Evolutionary conservation across 2,888 invertebrate genomes (phyloP), one percentile per base, ranked within the genome.

Genomic region (Protonemura montana): DNA sequence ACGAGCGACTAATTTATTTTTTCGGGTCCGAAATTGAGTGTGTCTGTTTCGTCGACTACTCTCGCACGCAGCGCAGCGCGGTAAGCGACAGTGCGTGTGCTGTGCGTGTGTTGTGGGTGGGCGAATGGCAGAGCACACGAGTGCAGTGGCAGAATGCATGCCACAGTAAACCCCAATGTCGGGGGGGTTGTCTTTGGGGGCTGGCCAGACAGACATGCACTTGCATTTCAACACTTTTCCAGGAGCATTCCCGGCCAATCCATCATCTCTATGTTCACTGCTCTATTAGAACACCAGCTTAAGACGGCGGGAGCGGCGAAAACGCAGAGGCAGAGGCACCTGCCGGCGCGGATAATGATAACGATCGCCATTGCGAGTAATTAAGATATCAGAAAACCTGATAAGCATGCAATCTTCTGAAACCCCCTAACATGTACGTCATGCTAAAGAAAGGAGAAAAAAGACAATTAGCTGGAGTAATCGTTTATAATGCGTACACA

Each of bases 381-480:
- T 59, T 59, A 59, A 59, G 59, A 59, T 59, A 21, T 59, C 59
- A 59, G 59, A 21, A 59, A 59, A 59, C 59, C 59, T 59, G 59
- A 59, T 59, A 59, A 59, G 59, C 59, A 59, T 59, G 59, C 59
- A 59, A 59, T 59, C 59, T 59, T 2, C 59, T 59, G 59, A 59
- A 59, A 59, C 59, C 59, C 21, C 59, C 59, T 16, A 59, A 59
- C 59, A 59, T 59, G 59, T 59, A 59, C 7, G 59, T 21, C 59
- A 59, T 21, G 35, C 35, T 59, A 59, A 59, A 1, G 21, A 21
- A 59, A 21, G 2, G 2, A 7, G 21, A 59, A 59, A 59, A 59
- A 59, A 59, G 59, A 59, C 59, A 59, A 59, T 59, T 59, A 59
- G 59, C 59, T 21, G 21, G 59, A 59, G 59, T 59, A 59, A 59